Percentiles rank a stretch among this genome's conserved stretches.
phyloP scores from a whole-genome alignment of 1,140 invertebrate genomes.

The Rhagoletis pomonella region DNA sequence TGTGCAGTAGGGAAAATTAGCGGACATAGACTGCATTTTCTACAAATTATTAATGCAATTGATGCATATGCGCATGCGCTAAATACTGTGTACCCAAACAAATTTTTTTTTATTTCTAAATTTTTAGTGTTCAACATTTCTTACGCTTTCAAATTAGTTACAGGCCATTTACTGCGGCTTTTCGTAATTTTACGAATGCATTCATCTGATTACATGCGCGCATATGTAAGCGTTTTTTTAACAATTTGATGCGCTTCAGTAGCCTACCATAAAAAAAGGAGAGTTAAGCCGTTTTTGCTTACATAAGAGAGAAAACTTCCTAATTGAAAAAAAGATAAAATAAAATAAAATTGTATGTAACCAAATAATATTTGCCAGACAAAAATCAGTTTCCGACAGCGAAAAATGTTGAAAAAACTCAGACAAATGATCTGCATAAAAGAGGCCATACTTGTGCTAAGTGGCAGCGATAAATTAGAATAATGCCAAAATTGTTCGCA shows the following conservation, averaged over 20 bases:
- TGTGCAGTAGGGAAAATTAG: not conserved
- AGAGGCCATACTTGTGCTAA: not conserved
- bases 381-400: too few relatives aligned
- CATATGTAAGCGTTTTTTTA: not conserved
- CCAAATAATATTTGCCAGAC: too few relatives aligned
- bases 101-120: not conserved
- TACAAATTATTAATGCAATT: not conserved
- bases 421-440: not conserved
- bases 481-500: not conserved
- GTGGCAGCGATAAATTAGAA: not conserved
- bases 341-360: too few relatives aligned
- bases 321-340: not conserved
- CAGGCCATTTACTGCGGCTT: not conserved
- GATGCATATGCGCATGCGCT: not conserved
- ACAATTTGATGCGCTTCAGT: not conserved
- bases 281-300: not conserved
- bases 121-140: not conserved
- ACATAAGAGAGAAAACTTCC: conserved; percentile 7
- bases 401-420: too few relatives aligned
- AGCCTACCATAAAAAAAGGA: not conserved
- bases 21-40: not conserved
- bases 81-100: too few relatives aligned
- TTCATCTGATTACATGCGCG: not conserved
- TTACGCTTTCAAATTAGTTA: not conserved
- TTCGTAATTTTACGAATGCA: too few relatives aligned